Evolutionary conservation across 2,113 vertebrate genomes (phyloP), one percentile per base, ranked within the genome.

Genomic region (Motacilla alba): DNA sequence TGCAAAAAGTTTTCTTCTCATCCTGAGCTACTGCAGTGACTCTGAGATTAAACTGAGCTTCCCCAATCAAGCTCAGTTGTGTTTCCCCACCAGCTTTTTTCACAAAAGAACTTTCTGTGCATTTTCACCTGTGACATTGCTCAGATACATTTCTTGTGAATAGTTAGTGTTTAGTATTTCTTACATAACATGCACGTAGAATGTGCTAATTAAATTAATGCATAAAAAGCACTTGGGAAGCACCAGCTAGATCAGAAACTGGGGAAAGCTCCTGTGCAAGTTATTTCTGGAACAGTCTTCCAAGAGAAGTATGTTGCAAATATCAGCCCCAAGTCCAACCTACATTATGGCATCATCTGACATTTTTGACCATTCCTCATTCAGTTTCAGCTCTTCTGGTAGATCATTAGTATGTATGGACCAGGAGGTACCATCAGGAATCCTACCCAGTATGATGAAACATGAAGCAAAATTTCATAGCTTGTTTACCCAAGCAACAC

Each of bases 401-500:
- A 90, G 59, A 67, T 79, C 76, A 60, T 94, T 89, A 81, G 47
- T 33, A 58, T 7, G 4, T 46, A 15, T 56, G 20, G 64, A 26
- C 64, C 63, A 74, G 87, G 69, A 89, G 44, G 64, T 50, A 56
- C 69, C 52, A 52, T 15, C 76, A 82, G 17, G 44, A 85, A 89
- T 66, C 72, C 43, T 28, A 66, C 75, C 79, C 49, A 37, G 68
- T 46, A 43, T 95, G 93, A 87, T 87, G 92, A 89, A 97, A 97
- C 60, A 46, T 26, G 19, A 53, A 78, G 24, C 43, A 92, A 96
- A 93, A 93, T 94, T 90, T 90, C 93, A 80, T 94, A 20, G 39
- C 21, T 82, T 93, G 70, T 89, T 95, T 94, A 69, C 74, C 53
- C 19, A 66, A 69, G 74, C 62, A 93, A 73, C 15, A 63, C 68